Base-by-base conservation (phyloP, 92 coral and sea anemone genomes). In the Meandrina meandrites region DNA sequence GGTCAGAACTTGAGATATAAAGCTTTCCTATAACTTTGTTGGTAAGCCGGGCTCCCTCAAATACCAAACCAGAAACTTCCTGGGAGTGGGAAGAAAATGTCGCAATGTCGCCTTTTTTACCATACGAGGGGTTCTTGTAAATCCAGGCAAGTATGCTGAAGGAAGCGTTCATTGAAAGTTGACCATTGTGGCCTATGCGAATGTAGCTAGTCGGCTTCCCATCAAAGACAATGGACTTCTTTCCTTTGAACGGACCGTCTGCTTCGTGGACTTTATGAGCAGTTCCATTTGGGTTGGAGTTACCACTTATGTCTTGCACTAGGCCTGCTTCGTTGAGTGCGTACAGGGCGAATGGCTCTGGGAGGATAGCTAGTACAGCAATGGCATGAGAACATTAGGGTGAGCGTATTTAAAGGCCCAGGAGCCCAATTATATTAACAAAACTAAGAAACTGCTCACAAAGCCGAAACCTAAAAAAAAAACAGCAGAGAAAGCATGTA, bases 141-240 rank as follows among this genome's bases (percentile, higher is more conserved):
- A 79, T 60, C 83, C 83, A 79, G 11, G 24, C 53, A 17, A 34
- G 27, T 7, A 79, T 79, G 36, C 69, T 79, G 56, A 79, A 79
- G 8, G 83, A 79, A 34, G 68, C 51, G 27, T 34, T 22, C 70
- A 79, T 18, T 21, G 42, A 22, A 18, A 79, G 70, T 8, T 10
- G 3, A 1, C 83, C 83, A 79, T 18, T 35, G 18, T 79, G 68
- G 69, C 14, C 8, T 4, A 79, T 79, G 32, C n/a, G 30, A 32
- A 79, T 32, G 31, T 57, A 79, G 32, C 83, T 79, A 15, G 0
- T 11, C 15, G 71, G 11, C 3, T 17, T 22, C 12, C 83, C 83
- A 3, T 32, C 28, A 79, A 79, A 79, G 31, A 0, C 1, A 34
- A 60, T 36, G 13, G 83, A 54, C 56, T 36, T 22, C 32, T 58